These are phyloP conservation scores for Trilocha varians DNA, from an alignment of 2,888 invertebrate genomes.

Conservation along the genomic window DNA sequence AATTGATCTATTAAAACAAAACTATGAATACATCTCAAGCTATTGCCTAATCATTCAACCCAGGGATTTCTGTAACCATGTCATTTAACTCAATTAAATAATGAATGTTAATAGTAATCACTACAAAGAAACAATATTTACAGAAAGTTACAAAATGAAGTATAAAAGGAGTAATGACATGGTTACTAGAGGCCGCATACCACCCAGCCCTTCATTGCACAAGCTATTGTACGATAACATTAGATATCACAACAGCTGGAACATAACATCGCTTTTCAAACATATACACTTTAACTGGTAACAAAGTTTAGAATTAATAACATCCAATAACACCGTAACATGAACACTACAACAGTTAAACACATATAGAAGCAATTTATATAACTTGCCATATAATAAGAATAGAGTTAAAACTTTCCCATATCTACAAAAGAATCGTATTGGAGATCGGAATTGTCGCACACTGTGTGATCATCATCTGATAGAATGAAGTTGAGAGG, in stretches of 20 bases:
- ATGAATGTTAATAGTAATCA: constrained; percentile 28
- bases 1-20: constrained; percentile 42
- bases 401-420: constrained; percentile 54
- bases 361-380: constrained; percentile 39
- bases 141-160: constrained; percentile 34
- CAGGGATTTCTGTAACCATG: constrained; percentile 66
- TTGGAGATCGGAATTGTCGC: constrained; percentile 56
- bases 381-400: constrained; percentile 17
- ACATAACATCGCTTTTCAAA: constrained; percentile 13
- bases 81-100: constrained; percentile 30
- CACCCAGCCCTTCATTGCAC: constrained; percentile 57
- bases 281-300: constrained; percentile 15
- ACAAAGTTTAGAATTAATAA: neutral
- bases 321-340: neutral
- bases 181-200: constrained; percentile 66
- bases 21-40: constrained; percentile 30
- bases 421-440: constrained; percentile 70
- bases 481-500: constrained; percentile 21
- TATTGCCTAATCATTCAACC: constrained; percentile 69
- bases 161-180: constrained; percentile 45
- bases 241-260: constrained; percentile 52
- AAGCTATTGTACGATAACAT: constrained; percentile 52
- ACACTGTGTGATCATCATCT: constrained; percentile 37
- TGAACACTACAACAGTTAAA: constrained; percentile 23
- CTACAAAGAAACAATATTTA: constrained; percentile 46